Conservation (phyloP, 2,113 vertebrate genomes). For the Gorsachius goisagi region DNA sequence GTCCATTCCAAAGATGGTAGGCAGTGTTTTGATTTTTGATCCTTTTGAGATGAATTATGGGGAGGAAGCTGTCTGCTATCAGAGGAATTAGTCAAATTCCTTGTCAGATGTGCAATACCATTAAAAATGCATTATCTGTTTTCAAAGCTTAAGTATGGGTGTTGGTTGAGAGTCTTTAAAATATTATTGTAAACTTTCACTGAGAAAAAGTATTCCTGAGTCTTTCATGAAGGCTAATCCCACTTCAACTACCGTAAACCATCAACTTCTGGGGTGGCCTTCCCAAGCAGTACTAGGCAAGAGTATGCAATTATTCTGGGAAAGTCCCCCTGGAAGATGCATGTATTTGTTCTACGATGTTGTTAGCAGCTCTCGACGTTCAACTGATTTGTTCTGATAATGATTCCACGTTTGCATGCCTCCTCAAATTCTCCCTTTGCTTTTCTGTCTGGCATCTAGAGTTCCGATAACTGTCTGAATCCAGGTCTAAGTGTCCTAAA, state of each 20-base stretch:
- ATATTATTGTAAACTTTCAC: conserved; percentile 76
- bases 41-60: conserved; percentile 61
- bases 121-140: conserved; percentile 75
- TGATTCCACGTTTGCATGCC: not conserved
- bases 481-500: not conserved
- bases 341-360: not conserved
- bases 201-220: conserved; percentile 59
- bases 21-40: conserved; percentile 50
- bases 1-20: conserved; percentile 39
- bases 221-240: conserved; percentile 70
- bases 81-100: conserved; percentile 74
- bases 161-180: conserved; percentile 70
- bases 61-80: conserved; percentile 70
- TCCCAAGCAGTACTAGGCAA: not conserved
- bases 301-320: not conserved
- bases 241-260: conserved; percentile 58
- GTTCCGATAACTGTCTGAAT: not conserved
- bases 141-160: conserved; percentile 69
- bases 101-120: conserved; percentile 71
- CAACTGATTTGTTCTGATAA: not conserved
- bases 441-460: not conserved
- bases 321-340: conserved; percentile 35
- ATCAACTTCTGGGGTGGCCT: conserved; percentile 60
- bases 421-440: not conserved
- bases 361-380: not conserved